Base-by-base conservation (phyloP, 2,113 vertebrate species). In the Poecilia latipinna region DNA sequence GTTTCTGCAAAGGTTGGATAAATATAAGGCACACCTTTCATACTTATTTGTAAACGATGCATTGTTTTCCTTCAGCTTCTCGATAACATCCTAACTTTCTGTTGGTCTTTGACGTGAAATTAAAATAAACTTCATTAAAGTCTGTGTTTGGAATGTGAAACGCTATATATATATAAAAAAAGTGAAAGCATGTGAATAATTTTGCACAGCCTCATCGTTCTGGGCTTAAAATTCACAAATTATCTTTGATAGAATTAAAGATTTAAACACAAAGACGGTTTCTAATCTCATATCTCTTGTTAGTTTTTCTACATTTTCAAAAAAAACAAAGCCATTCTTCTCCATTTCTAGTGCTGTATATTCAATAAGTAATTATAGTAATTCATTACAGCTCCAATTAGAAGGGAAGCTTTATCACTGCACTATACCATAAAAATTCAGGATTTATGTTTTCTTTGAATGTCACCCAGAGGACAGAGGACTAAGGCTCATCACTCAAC, bases 351-450 rank as follows among this genome's bases (percentile, higher is more conserved):
- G 95, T 96, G 96, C 96, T 96, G 96, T 96, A 96, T 96, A 96
- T 96, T 96, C 96, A 96, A 98, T 93, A 96, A 97, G 96, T 98
- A 98, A 98, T 98, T 98, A 98, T 97, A 96, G 96, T 97, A 97
- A 98, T 98, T 98, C 97, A 98, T 98, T 97, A 98, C 97, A 97
- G 96, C 96, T 96, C 96, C 96, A 99, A 98, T 99, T 98, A 98
- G 97, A 94, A 96, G 95, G 96, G 96, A 96, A 95, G 96, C 96
- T 97, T 97, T 98, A 98, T 96, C 93, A 94, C 96, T 93, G 94
- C 95, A 95, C 95, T 95, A 94, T 96, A 95, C 97, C 96, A 96
- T 98, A 98, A 99, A 98, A 96, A 94, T 92, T 92, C 95, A 96
- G 95, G 96, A 99, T 98, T 99, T 98, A 99, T 97, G 97, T 96